Evolutionary conservation across 2,797 vertebrate genomes (phyloP), one percentile per base, ranked within the genome.

Genomic region (Phyllotis vaccarum): DNA sequence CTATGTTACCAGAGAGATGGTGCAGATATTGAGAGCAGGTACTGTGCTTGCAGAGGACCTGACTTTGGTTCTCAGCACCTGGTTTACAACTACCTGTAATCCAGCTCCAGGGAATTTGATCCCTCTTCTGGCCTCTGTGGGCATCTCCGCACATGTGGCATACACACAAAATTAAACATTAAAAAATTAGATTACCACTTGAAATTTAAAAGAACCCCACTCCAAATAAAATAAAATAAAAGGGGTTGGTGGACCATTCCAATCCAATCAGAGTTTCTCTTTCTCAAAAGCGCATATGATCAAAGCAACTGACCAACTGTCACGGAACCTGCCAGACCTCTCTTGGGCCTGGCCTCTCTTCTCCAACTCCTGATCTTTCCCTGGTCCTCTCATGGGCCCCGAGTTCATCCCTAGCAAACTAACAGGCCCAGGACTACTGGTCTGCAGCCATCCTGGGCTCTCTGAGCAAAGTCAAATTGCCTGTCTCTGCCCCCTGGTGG

Each of bases 291-390:
- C 52, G 85, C 90, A 85, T 90, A 86, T 90, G 86, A 96, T 88
- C 91, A 94, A 90, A 96, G 91, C 94, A 98, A 98, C 97, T 94
- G 97, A 97, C 97, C 86, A 98, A 98, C 97, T 98, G 97, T 94
- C 97, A 97, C 74, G 95, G 97, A 98, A 97, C 80, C 96, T 95
- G 80, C 70, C 58, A 89, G 94, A 87, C 13, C 70, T 85, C 75
- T 90, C 68, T 37, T 40, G 90, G 76, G 79, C 90, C 80, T 96
- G 82, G 76, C 34, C 43, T 31, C 27, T 60, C 70, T 60, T 94
- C 86, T 70, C 27, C 8, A 64, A 74, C 60, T 85, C 70, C 90
- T 85, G 81, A 91, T 22, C 80, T 86, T 66, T 75, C 31, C 89
- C 56, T 91, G 22, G 43, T 68, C 21, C 34, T 1, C 2, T 92